Evolutionary conservation across 2,113 vertebrate species (phyloP).

Genomic region (Nibea albiflora): DNA sequence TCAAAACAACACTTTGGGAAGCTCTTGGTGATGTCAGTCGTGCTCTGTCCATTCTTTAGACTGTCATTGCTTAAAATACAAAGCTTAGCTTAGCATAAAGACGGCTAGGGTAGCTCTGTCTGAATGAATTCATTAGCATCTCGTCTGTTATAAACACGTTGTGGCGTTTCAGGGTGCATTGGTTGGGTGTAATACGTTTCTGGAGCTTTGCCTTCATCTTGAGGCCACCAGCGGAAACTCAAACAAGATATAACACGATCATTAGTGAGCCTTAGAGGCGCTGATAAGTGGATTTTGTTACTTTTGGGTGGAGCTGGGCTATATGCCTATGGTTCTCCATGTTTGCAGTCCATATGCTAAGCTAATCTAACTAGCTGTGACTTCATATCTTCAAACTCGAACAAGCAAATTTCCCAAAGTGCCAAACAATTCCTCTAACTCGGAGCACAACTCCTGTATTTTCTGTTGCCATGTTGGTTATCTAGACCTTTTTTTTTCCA

Average conservation of each 20-base stretch:
- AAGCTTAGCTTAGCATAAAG: no score
- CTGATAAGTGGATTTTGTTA: neutral
- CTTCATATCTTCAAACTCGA: neutral
- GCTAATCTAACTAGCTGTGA: neutral
- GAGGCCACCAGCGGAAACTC: neutral
- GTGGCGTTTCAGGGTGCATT: neutral
- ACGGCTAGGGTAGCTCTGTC: neutral
- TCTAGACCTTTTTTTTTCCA: slow-evolving; percentile 5
- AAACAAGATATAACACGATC: neutral
- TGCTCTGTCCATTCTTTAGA: no score
- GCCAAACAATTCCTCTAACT: neutral
- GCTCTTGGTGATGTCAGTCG: no score
- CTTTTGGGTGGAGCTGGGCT: neutral
- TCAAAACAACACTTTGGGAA: no score
- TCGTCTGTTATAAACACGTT: no score
- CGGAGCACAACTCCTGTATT: neutral
- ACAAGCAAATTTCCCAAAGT: neutral
- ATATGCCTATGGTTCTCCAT: no score
- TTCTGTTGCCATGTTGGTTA: slow-evolving; percentile 4
- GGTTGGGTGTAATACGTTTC: neutral
- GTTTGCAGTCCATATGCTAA: neutral
- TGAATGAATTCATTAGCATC: no score
- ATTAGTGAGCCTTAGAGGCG: neutral
- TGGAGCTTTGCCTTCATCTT: neutral
- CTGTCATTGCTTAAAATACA: no score